phyloP scores from a whole-genome alignment of 2,797 vertebrate species.

The Peromyscus aztecus region DNA sequence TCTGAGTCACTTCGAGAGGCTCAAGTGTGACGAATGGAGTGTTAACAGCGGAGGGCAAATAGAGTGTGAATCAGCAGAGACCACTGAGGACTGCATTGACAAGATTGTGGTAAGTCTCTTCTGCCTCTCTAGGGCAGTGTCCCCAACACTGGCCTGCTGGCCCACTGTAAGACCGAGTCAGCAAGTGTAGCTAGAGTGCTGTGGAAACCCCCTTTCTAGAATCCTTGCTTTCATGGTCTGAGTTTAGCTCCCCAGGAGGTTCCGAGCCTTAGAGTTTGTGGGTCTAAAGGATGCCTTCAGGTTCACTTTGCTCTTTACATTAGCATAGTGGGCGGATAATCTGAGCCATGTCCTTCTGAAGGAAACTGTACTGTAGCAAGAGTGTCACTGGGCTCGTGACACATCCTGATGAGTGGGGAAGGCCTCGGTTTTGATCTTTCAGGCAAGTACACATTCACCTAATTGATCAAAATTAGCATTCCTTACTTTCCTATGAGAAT shows the following conservation, averaged over 20 bases:
- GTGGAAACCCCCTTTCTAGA: not conserved
- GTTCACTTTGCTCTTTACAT: not conserved
- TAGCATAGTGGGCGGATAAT: not conserved
- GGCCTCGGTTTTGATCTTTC: not conserved
- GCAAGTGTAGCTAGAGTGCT: not conserved
- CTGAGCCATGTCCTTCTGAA: not conserved
- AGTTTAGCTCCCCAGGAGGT: not conserved
- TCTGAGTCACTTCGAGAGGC: slow-evolving; percentile 89
- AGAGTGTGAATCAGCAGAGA: slow-evolving; percentile 88
- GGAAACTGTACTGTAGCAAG: not conserved
- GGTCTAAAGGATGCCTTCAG: not conserved
- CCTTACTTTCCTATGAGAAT: slow-evolving; percentile 2
- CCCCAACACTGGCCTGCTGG: not conserved
- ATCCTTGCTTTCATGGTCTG: not conserved
- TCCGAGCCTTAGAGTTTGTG: not conserved
- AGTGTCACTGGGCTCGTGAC: not conserved
- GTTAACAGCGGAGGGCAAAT: slow-evolving; percentile 81
- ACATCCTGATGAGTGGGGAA: not conserved
- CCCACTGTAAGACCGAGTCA: not conserved
- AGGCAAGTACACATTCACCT: not conserved
- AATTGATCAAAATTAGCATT: not conserved
- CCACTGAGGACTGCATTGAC: slow-evolving; percentile 91
- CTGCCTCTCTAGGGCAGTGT: not conserved
- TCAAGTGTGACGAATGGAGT: slow-evolving; percentile 94
- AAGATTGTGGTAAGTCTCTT: slow-evolving; percentile 93